These are phyloP conservation scores for Myotis yumanensis DNA, from an alignment of 2,113 vertebrate species.

Conservation along the genomic window DNA sequence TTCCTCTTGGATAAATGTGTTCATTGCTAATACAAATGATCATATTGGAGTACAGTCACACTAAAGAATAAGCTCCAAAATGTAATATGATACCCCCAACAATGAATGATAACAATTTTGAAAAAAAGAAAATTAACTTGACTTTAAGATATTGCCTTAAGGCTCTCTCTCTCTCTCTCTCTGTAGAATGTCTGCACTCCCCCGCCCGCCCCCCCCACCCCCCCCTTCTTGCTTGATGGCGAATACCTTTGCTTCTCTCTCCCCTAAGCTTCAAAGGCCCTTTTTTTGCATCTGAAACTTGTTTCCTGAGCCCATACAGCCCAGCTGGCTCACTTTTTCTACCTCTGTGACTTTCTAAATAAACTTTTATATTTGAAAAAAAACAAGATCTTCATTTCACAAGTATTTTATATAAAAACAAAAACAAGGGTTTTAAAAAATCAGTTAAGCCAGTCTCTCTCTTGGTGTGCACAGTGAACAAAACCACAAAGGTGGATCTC, in stretches of 20 bases:
- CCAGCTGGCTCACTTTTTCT: not conserved
- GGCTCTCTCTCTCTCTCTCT: not conserved
- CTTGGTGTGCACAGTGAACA: not conserved
- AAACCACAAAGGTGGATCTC: not conserved
- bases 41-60: not conserved
- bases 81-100: not conserved
- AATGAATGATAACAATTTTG: not conserved
- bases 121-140: not conserved
- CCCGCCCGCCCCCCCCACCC: too few relatives aligned
- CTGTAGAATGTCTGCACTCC: too few relatives aligned
- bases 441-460: not conserved
- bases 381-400: not conserved
- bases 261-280: not conserved
- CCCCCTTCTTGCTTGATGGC: not conserved
- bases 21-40: not conserved
- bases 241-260: too few relatives aligned
- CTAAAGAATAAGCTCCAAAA: not conserved
- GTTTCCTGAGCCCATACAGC: not conserved
- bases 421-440: not conserved
- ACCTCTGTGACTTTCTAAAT: not conserved
- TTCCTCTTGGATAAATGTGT: not conserved
- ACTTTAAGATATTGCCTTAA: not conserved
- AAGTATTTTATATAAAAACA: slow-evolving; percentile 12
- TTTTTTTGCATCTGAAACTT: not conserved
- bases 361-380: not conserved